Evolutionary conservation across 2,797 vertebrate genomes (phyloP).

Genomic region (Bradypodion ventrale): DNA sequence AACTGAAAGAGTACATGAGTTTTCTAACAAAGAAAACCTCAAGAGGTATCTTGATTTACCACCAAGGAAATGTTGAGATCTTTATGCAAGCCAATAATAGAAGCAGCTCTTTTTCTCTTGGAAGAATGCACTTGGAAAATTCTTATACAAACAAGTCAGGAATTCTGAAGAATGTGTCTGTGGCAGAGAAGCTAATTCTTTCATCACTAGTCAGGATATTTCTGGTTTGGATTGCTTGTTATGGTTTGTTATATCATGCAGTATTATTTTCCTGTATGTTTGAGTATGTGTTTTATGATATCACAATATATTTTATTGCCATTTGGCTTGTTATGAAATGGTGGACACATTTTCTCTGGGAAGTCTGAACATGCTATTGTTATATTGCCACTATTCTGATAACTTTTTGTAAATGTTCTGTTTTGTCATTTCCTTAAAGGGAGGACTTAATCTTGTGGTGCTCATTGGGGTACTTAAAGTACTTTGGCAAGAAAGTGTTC

Average conservation of each 20-base stretch:
- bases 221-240: conserved; percentile 38
- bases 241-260: neutral
- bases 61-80: conserved; percentile 43
- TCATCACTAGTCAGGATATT: conserved; percentile 45
- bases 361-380: conserved; percentile 6
- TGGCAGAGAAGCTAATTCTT: conserved; percentile 42
- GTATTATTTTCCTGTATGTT: neutral
- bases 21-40: conserved; percentile 6
- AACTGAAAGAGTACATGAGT: neutral
- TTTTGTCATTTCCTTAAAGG: conserved; percentile 33
- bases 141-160: conserved; percentile 50
- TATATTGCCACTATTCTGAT: conserved; percentile 26
- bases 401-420: conserved; percentile 7
- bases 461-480: neutral
- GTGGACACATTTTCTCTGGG: neutral
- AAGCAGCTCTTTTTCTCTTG: conserved; percentile 44
- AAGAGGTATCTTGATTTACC: conserved; percentile 43
- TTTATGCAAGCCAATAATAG: conserved; percentile 49
- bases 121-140: conserved; percentile 51
- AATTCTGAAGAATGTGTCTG: conserved; percentile 45
- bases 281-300: conserved; percentile 40
- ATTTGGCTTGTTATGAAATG: conserved; percentile 43
- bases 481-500: too few relatives aligned
- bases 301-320: conserved; percentile 32
- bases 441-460: neutral